Base-by-base conservation (phyloP, 2,797 vertebrate species). In the Sebastes taczanowskii region DNA sequence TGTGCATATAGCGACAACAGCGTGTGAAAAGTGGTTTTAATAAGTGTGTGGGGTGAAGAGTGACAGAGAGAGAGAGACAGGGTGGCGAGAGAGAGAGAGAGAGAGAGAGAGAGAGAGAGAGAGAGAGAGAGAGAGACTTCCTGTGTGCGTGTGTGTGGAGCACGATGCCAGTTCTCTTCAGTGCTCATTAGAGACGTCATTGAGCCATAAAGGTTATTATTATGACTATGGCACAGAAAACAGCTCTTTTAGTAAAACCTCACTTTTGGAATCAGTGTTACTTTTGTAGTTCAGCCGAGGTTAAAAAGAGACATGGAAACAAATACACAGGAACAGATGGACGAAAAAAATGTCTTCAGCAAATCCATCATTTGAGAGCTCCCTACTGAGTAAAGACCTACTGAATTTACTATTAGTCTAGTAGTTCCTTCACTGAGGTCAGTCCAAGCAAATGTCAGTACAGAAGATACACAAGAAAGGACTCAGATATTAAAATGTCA, bases 191-290 rank as follows among this genome's bases (percentile, higher is more conserved):
- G 86, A 90, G 89, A 86, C 82, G 74, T 89, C 92, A 89, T 81
- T 90, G 86, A 93, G 92, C 91, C 88, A 90, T 93, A 91, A 90
- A 89, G 88, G 85, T 91, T 92, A 88, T 91, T 93, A 93, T 92
- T 91, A 91, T 89, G 91, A 93, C 87, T 74, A 85, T 86, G 86
- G 90, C 85, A 66, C 86, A 87, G 86, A 91, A 91, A 90, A 86
- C 62, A 73, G 80, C 78, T 77, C 87, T 84, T 87, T 91, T 72
- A 85, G 85, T 76, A 62, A 91, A 91, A 91, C 88, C 88, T 93
- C 83, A 77, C 82, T 70, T 68, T 84, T 92, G 89, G 90, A 89
- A 64, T 81, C 83, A 23, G 46, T 7, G 42, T 78, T 64, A 69
- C 79, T 86, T 89, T 88, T 87, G 87, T 86, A 90, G 91, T 91